phyloP scores from a whole-genome alignment of 2,797 vertebrate species.

The Enteromius viviparus region DNA sequence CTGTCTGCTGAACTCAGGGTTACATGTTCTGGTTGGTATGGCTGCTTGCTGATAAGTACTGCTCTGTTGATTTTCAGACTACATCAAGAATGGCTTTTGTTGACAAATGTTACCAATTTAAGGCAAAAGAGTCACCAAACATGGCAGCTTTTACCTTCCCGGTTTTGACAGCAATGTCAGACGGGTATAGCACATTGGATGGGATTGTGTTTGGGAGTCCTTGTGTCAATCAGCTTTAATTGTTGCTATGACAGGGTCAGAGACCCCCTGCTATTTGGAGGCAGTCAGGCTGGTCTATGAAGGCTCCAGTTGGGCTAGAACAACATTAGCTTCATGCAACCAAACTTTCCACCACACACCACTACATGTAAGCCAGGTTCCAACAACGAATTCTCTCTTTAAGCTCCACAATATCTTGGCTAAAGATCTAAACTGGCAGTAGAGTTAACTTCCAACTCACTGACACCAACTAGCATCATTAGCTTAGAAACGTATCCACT shows the following conservation, averaged over 20 bases:
- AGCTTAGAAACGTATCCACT: background rate
- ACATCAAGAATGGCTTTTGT: conserved; percentile 19
- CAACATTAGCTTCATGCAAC: conserved; percentile 65
- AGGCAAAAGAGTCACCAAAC: conserved; percentile 35
- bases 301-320: conserved; percentile 69
- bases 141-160: background rate
- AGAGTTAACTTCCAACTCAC: conserved; percentile 6
- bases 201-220: conserved; percentile 32
- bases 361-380: conserved; percentile 45
- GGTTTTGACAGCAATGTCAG: conserved; percentile 52
- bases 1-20: conserved; percentile 41
- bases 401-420: conserved; percentile 18
- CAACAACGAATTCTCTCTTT: conserved; percentile 18
- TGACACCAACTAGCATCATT: background rate
- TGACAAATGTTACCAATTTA: conserved; percentile 35
- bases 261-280: conserved; percentile 52
- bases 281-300: conserved; percentile 57
- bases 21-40: conserved; percentile 49
- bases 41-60: conserved; percentile 51
- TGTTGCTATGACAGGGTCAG: conserved; percentile 50
- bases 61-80: conserved; percentile 44
- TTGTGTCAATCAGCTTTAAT: conserved; percentile 49
- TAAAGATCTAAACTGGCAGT: conserved; percentile 8
- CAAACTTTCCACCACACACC: conserved; percentile 18
- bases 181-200: conserved; percentile 23